Conservation (phyloP, 2,888 invertebrate genomes). For the Liopterus haemorrhoidalis region DNA sequence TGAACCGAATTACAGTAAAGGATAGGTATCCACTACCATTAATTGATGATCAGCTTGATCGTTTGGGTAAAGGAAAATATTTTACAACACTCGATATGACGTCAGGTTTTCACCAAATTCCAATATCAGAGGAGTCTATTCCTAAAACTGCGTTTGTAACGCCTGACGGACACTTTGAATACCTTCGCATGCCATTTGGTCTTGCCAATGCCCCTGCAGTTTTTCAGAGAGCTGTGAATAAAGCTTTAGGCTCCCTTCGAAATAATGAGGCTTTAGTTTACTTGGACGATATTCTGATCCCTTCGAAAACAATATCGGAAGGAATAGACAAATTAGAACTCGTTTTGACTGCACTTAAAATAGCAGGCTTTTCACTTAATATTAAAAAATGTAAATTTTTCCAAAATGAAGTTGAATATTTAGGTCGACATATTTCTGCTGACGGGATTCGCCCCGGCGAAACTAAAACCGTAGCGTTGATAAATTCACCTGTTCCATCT, state of each 20-base stretch:
- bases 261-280: conserved; percentile 23
- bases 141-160: conserved; percentile 36
- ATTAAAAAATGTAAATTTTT: conserved; percentile 30
- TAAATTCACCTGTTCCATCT: conserved; percentile 30
- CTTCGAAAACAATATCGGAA: conserved; percentile 17
- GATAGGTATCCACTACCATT: conserved; percentile 34
- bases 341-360: conserved; percentile 10
- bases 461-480: conserved; percentile 32
- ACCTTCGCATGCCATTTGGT: conserved; percentile 38
- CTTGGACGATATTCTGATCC: conserved; percentile 28
- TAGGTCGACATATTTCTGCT: conserved; percentile 33
- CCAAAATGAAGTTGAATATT: conserved; percentile 30
- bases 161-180: conserved; percentile 38
- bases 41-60: conserved; percentile 33
- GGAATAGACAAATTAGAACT: conserved; percentile 13
- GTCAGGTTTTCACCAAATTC: conserved; percentile 35
- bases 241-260: too few relatives aligned
- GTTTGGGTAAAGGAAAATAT: conserved; percentile 28
- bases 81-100: conserved; percentile 34
- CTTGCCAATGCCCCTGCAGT: conserved; percentile 37
- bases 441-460: conserved; percentile 32
- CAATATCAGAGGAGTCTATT: conserved; percentile 29
- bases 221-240: conserved; percentile 35
- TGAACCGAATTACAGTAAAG: conserved; percentile 34
- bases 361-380: conserved; percentile 25